Conservation (phyloP, 2,113 vertebrate genomes). For the Trematocara stigmaticum region DNA sequence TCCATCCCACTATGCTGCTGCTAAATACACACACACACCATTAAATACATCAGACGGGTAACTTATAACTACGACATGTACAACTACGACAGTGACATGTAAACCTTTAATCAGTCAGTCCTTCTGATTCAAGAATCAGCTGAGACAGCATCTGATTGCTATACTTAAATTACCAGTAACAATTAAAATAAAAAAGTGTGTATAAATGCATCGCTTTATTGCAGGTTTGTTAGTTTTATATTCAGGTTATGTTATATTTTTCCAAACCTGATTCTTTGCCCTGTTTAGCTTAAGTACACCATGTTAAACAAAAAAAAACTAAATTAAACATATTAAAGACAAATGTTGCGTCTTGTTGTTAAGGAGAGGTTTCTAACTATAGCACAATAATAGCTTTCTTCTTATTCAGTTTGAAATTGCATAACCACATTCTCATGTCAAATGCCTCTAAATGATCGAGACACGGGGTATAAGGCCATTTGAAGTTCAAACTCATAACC, state of each 20-base stretch:
- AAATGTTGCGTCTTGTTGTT: neutral
- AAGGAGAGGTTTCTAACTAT: neutral
- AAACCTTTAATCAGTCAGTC: neutral
- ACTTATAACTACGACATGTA: neutral
- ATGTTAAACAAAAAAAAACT: neutral
- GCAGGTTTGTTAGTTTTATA: neutral
- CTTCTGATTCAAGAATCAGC: neutral
- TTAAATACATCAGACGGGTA: neutral
- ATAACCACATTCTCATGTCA: neutral
- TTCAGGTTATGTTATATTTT: neutral
- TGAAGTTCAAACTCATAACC: slow-evolving; percentile 4
- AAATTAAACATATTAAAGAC: neutral
- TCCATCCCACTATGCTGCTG: neutral
- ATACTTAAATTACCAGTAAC: neutral
- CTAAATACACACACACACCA: neutral
- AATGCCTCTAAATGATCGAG: neutral
- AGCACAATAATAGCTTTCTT: neutral
- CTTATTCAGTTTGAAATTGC: neutral
- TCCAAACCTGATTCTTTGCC: neutral
- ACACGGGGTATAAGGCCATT: neutral
- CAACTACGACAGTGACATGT: neutral
- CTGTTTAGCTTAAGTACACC: neutral
- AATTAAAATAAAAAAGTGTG: neutral
- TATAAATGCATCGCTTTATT: fast-evolving
- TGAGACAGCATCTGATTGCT: neutral